A percentile compares a stretch with the other conserved stretches of the same genome.
Evolutionary conservation across 2,113 vertebrate species (phyloP).

Genomic region (Hippopotamus amphibius): DNA sequence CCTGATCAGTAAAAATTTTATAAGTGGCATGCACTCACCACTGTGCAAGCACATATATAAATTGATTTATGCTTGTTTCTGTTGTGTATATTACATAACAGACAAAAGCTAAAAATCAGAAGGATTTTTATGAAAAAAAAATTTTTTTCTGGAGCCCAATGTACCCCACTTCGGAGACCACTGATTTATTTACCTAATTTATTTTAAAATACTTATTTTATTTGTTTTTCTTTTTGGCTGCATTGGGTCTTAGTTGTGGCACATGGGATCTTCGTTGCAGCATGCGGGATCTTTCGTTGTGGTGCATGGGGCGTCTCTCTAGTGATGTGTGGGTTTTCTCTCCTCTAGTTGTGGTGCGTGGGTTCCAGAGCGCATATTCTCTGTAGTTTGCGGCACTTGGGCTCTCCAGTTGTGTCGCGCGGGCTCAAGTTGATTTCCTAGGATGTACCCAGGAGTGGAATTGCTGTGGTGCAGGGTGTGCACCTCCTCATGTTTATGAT

Average conservation of each 20-base stretch:
- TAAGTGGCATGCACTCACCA: neutral
- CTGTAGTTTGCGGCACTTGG: too few relatives aligned
- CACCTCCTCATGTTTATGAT: neutral
- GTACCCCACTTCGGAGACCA: neutral
- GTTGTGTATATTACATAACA: neutral
- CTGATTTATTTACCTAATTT: neutral
- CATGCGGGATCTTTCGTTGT: too few relatives aligned
- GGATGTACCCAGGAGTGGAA: neutral
- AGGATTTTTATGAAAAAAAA: neutral
- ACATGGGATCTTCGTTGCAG: too few relatives aligned
- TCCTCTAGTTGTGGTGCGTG: too few relatives aligned
- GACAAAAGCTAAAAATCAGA: neutral
- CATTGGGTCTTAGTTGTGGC: too few relatives aligned
- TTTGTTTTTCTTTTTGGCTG: too few relatives aligned
- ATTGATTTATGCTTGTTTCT: neutral
- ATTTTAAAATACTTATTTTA: too few relatives aligned
- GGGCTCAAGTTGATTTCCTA: neutral
- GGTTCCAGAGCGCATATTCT: too few relatives aligned
- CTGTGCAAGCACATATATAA: neutral
- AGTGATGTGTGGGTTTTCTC: too few relatives aligned
- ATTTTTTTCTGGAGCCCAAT: neutral
- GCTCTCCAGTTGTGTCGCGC: too few relatives aligned
- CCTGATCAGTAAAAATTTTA: neutral
- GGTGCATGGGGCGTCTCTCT: too few relatives aligned
- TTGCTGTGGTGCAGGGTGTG: neutral